Base-by-base conservation (phyloP, 2,797 vertebrate species). In the Gadopsis marmoratus region DNA sequence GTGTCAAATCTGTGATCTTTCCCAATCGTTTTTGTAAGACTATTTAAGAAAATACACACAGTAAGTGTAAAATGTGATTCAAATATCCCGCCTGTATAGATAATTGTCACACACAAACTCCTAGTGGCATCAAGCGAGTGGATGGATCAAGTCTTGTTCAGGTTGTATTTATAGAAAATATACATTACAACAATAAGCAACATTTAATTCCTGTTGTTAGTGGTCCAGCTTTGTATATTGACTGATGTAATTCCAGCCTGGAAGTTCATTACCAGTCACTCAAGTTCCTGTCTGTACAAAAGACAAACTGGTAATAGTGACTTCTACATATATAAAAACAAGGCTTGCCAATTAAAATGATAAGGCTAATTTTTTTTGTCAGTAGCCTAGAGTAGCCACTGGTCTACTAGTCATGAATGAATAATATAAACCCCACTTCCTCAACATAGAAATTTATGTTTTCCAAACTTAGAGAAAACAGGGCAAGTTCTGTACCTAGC, bases 401-500 rank as follows among this genome's bases (percentile, higher is more conserved):
- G 50, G 17, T 12, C n/a, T 9, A 39, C 23, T 2, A 23, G 26
- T 43, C 45, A 19, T 50, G 47, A 50, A 41, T 50, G 16, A 19
- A 58, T 31, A 1, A 37, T 23, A 59, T 41, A 6, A 68, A 45
- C 12, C n/a, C 13, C 2, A 62, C 41, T 55, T 14, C 37, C 13
- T 21, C 3, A 13, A 29, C 5, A 68, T 2, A 10, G 8, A 50
- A 69, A 50, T 39, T 12, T 41, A 2, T 55, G 14, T 67, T 43
- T 11, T 53, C 5, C 61, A 12, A n/a, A 58, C 8, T 23, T 43
- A 10, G n/a, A 47, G 16, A 10, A 11, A 47, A 21, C 8, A 39
- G 7, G 50, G 12, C 1, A 26, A 43, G 66, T 85, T 58, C 84
- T 56, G 92, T 95, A 99, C 98, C 97, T 91, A 96, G 96, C 94